These are phyloP conservation scores for Bungarus multicinctus DNA, from an alignment of 2,113 vertebrate species.

Conservation along the genomic window DNA sequence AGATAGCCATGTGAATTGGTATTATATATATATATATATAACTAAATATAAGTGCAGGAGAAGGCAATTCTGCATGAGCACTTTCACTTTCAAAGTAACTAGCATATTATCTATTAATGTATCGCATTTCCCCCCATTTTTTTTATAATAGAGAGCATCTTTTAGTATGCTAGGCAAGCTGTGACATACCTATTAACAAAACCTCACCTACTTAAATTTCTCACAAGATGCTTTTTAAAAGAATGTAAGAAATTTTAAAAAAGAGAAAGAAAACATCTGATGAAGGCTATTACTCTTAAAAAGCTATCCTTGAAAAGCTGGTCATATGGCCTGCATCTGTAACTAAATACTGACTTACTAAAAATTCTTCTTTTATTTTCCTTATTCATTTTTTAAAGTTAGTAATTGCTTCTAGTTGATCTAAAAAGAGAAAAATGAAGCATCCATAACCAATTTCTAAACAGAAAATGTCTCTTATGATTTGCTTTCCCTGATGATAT, in stretches of 20 bases:
- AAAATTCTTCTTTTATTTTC: not conserved
- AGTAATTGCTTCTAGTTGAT: not conserved
- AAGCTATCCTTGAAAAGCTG: not conserved
- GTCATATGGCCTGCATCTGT: slow-evolving; percentile 47
- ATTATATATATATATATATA: not conserved
- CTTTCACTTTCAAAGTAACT: not conserved
- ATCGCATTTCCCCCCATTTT: not conserved
- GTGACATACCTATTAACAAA: not conserved
- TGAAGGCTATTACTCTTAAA: not conserved
- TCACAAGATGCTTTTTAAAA: slow-evolving; percentile 37
- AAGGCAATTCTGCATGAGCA: not conserved
- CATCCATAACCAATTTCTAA: not conserved
- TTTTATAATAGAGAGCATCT: not conserved
- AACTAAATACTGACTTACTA: slow-evolving; percentile 5
- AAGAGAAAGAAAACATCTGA: slow-evolving; percentile 19
- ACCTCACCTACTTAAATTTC: slow-evolving; percentile 35
- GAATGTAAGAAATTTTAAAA: slow-evolving; percentile 42
- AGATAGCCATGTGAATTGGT: not conserved
- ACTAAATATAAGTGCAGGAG: not conserved
- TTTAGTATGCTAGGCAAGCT: not conserved
- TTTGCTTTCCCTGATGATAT: not conserved
- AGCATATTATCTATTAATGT: not conserved
- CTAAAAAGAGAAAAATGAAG: fast-evolving
- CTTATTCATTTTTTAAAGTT: not conserved
- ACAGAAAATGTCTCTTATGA: not conserved